These are phyloP conservation scores for Meriones unguiculatus DNA, from an alignment of 2,113 vertebrate genomes.

Conservation along the genomic window DNA sequence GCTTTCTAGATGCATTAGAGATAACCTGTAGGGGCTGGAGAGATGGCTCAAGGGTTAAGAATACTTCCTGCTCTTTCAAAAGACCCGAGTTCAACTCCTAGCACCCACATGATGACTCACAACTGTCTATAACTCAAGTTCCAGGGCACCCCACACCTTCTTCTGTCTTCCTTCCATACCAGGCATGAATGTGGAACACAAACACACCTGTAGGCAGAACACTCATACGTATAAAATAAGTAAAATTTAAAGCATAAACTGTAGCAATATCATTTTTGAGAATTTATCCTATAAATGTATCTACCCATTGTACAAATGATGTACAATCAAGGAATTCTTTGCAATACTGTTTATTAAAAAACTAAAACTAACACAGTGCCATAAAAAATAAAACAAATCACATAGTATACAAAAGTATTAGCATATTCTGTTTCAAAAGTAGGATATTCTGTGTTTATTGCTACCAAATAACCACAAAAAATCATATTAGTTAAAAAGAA, in stretches of 20 bases:
- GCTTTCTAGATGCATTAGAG: neutral
- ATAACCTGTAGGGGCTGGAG: neutral
- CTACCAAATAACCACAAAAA: constrained; percentile 45
- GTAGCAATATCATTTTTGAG: neutral
- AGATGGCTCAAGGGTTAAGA: neutral
- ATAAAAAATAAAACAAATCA: constrained; percentile 22
- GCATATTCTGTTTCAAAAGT: neutral
- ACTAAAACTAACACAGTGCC: neutral
- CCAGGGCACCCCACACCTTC: neutral
- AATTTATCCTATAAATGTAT: neutral
- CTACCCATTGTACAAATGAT: neutral
- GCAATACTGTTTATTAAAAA: neutral
- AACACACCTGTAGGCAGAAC: neutral
- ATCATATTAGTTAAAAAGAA: constrained; percentile 5
- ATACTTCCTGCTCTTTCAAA: neutral
- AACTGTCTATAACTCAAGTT: neutral
- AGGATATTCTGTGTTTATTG: constrained; percentile 10
- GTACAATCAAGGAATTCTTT: neutral
- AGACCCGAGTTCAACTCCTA: neutral
- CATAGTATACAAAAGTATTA: neutral
- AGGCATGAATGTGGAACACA: neutral
- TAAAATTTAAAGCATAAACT: neutral
- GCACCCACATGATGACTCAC: too few relatives aligned
- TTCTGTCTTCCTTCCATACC: neutral
- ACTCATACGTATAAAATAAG: neutral